A percentile compares a stretch with the other conserved stretches of the same genome.
Conservation (phyloP, 2,888 invertebrate species). For the Stenichneumon culpator region DNA sequence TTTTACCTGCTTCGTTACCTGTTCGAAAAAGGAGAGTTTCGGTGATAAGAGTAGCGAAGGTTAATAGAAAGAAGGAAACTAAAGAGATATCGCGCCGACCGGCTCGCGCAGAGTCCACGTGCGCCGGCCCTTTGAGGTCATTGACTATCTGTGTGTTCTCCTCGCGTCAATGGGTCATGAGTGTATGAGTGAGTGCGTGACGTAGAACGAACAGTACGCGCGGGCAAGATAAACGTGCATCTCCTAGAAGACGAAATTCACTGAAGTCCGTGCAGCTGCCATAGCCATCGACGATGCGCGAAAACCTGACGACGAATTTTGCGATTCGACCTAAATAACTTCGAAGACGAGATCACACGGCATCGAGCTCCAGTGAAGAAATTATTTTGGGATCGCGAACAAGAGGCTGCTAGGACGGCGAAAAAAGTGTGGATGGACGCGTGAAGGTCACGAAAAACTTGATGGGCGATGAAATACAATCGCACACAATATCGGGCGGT, state of each 20-base stretch:
- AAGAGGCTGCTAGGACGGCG: not conserved
- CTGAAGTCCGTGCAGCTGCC: not conserved
- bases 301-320: not conserved
- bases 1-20: not conserved
- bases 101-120: slow-evolving; percentile 27
- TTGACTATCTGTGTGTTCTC: slow-evolving; percentile 39
- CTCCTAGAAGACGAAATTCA: not conserved
- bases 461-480: not conserved
- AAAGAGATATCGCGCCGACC: slow-evolving; percentile 26
- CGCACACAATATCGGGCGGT: not conserved
- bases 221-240: not conserved
- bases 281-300: not conserved
- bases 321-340: not conserved
- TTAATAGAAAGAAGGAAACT: not conserved
- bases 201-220: slow-evolving; percentile 14
- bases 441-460: not conserved
- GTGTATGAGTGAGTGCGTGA: not conserved
- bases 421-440: slow-evolving; percentile 6
- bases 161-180: slow-evolving; percentile 10
- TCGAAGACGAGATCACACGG: not conserved
- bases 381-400: slow-evolving; percentile 5
- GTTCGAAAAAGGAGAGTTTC: not conserved
- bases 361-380: not conserved
- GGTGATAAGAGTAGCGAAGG: too few species aligned
- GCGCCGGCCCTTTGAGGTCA: slow-evolving; percentile 35